Evolutionary conservation across 2,888 invertebrate species (phyloP).

Genomic region (Pycnomerus fuliginosus): DNA sequence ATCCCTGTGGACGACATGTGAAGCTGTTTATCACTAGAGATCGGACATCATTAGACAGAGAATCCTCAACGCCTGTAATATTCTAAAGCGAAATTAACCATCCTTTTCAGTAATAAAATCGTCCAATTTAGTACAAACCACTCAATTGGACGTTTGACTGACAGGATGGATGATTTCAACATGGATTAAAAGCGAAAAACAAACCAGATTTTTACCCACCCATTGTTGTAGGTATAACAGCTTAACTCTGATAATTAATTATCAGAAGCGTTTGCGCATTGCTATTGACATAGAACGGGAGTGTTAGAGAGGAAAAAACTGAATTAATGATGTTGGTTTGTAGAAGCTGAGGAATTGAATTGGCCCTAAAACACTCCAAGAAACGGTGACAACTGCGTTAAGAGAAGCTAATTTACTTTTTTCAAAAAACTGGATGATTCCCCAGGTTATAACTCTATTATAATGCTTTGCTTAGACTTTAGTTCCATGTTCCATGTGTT

Average conservation of each 20-base stretch:
- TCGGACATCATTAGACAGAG: slow-evolving; percentile 3
- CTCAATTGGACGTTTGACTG: slow-evolving; percentile 14
- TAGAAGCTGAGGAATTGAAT: slow-evolving; percentile 5
- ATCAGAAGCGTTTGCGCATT: slow-evolving; percentile 9
- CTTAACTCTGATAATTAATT: slow-evolving; percentile 16
- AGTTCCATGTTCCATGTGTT: no score
- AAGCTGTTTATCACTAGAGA: slow-evolving; percentile 12
- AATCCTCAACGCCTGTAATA: no score
- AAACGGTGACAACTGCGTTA: slow-evolving; percentile 6
- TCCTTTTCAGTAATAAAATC: no score
- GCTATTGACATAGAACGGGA: slow-evolving; percentile 5
- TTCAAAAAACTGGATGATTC: no score
- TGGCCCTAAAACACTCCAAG: slow-evolving; percentile 1
- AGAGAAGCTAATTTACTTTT: slow-evolving; percentile 10
- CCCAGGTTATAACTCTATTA: no score
- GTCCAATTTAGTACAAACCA: no score
- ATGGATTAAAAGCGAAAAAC: slow-evolving; percentile 4
- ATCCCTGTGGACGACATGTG: slow-evolving; percentile 13
- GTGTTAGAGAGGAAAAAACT: slow-evolving; percentile 1
- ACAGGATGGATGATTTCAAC: slow-evolving; percentile 5
- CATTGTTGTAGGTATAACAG: slow-evolving; percentile 5
- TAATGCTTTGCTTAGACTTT: no score
- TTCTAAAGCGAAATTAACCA: no score
- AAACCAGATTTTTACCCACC: slow-evolving; percentile 9
- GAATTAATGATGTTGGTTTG: slow-evolving; percentile 9